These are phyloP conservation scores for Fulica atra DNA, from an alignment of 2,113 vertebrate genomes.

Conservation along the genomic window DNA sequence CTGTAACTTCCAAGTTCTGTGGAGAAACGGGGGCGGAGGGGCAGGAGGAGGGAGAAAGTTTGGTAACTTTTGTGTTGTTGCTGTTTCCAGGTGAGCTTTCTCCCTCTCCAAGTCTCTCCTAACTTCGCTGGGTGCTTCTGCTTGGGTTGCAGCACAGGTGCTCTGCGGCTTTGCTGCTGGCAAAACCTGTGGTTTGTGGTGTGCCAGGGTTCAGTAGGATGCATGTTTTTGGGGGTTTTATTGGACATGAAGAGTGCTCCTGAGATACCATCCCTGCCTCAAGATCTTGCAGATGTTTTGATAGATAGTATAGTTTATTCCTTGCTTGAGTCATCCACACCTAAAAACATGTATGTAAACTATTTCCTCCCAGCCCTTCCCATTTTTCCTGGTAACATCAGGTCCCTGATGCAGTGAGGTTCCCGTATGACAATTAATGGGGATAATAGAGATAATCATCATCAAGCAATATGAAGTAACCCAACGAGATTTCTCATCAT, in stretches of 20 bases:
- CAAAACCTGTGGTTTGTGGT: not conserved
- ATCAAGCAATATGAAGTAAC: not conserved
- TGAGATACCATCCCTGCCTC: not conserved
- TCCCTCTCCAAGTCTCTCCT: not conserved
- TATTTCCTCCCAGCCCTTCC: conserved; percentile 11
- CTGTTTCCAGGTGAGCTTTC: not conserved
- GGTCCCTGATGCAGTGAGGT: not conserved
- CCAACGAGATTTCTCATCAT: not conserved
- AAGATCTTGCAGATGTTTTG: not conserved
- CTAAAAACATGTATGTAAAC: not conserved
- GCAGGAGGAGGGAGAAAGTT: not conserved
- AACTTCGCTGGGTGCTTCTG: not conserved
- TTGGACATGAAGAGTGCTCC: not conserved
- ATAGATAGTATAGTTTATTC: not conserved
- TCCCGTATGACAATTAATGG: not conserved
- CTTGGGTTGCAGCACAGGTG: not conserved
- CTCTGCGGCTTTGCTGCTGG: conserved; percentile 4
- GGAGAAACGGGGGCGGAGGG: not conserved
- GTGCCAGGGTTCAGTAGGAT: not conserved
- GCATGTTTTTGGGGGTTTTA: not conserved
- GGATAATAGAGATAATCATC: not conserved
- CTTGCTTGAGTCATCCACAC: not conserved
- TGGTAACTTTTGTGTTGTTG: not conserved
- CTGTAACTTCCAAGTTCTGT: not conserved
- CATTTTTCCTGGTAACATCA: not conserved